Base-by-base conservation (phyloP, 1,140 invertebrate species). In the Pseudobourletiella spinata region DNA sequence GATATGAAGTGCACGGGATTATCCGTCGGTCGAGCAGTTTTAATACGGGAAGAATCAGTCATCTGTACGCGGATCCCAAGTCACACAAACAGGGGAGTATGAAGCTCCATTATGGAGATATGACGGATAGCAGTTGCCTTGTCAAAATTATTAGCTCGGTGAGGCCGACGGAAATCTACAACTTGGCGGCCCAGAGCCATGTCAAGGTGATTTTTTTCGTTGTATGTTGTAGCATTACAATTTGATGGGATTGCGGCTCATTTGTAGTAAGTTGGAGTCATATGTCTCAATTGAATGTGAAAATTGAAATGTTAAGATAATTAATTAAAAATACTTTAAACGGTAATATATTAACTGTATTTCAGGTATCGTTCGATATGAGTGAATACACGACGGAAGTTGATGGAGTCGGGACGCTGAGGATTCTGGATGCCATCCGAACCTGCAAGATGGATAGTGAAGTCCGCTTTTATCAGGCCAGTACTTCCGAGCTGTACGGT, bases 371-470 rank as follows among this genome's bases (percentile, higher is more conserved):
- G 0, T 99, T 99, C 75, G 95, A 99, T 73, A 78, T 99, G 64
- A 95, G 92, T 70, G 96, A 99, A 78, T 99, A 99, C 72, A 99
- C 97, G 2, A 95, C 95, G 0, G 95, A 98, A 81, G 96, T 99
- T 11, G 95, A 99, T 78, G 97, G 88, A 3, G 82, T 99, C n/a
- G 97, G 97, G 14, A 97, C 95, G 0, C 79, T 99, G 4, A 79
- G 96, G 66, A 76, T 99, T 15, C 77, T 99, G 46, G 96, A 99
- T 75, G 97, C 97, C 0, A 91, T 99, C 57, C 79, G 93, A 69
- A 95, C 91, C 0, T 96, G 92, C 73, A 85, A 86, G 8, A 77
- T 98, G 30, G 86, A 91, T 64, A 86, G 88, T 60, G 78, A 82
- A 42, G 87, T 96, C 0, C 86, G 84, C 72, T 98, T 98, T 76